Percentiles rank a stretch among this genome's conserved stretches.
Conservation (phyloP, 35 echinoderm and acorn worm genomes). For the Strongylocentrotus purpuratus region DNA sequence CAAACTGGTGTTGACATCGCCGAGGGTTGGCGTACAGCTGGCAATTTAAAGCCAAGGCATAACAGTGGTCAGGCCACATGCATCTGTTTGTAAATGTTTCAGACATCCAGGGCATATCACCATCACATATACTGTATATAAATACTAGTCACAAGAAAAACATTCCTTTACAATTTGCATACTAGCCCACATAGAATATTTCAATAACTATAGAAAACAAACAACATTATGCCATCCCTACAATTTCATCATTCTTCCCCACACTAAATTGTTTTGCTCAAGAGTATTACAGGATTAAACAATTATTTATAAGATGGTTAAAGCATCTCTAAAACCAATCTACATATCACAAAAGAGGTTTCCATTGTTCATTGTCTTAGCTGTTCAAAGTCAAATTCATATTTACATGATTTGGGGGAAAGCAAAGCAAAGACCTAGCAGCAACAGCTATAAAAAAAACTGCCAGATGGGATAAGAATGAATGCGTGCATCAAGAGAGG, state of each 20-base stretch:
- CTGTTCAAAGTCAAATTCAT: not conserved
- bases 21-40: not conserved
- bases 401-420: not conserved
- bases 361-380: not conserved
- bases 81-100: not conserved
- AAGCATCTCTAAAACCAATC: no score
- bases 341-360: no score
- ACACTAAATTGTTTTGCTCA: no score
- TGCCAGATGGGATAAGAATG: not conserved
- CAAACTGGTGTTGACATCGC: conserved; percentile 40
- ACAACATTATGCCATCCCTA: not conserved
- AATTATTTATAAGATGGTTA: no score
- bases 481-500: not conserved
- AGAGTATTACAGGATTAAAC: no score
- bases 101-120: not conserved
- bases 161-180: not conserved
- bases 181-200: not conserved
- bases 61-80: not conserved
- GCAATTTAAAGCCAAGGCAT: conserved; percentile 5
- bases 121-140: not conserved
- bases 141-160: not conserved
- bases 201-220: not conserved
- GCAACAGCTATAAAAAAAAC: not conserved
- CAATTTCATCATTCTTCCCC: not conserved
- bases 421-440: not conserved